Conservation (phyloP, 2,113 vertebrate genomes). For the Saguinus imperator region DNA sequence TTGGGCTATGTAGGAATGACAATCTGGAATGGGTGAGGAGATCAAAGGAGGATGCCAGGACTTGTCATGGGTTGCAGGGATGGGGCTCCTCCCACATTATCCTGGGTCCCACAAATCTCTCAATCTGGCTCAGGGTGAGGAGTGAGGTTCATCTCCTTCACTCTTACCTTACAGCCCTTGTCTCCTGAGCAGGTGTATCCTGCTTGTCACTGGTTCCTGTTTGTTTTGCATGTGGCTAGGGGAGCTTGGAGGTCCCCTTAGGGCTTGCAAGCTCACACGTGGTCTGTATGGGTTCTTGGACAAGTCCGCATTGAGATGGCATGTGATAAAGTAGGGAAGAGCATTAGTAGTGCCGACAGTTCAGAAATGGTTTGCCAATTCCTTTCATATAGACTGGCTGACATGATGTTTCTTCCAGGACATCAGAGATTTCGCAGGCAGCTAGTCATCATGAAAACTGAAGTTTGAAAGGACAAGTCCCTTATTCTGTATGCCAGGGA, state of each 20-base stretch:
- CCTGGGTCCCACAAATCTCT: neutral
- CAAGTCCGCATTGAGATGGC: neutral
- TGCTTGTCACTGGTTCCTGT: constrained; percentile 48
- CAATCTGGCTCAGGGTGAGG: neutral
- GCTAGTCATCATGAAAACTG: neutral
- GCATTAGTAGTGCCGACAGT: neutral
- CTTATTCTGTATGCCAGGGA: neutral
- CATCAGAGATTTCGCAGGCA: neutral
- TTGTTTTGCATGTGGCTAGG: neutral
- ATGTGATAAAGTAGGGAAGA: neutral
- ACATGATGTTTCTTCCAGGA: neutral
- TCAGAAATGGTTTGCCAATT: neutral
- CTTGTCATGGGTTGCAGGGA: neutral
- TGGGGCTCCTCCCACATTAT: neutral
- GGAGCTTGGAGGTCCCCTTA: constrained; percentile 33
- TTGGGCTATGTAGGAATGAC: neutral
- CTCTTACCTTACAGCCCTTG: neutral
- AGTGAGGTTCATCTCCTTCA: neutral
- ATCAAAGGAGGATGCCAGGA: neutral
- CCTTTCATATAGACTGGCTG: neutral
- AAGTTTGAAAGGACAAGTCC: neutral
- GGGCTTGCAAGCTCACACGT: constrained; percentile 18
- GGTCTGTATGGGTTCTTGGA: neutral
- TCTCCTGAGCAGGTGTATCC: neutral
- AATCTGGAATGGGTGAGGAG: neutral